Conservation (phyloP, 2,888 invertebrate species). For the Sminthurinus aureus region DNA sequence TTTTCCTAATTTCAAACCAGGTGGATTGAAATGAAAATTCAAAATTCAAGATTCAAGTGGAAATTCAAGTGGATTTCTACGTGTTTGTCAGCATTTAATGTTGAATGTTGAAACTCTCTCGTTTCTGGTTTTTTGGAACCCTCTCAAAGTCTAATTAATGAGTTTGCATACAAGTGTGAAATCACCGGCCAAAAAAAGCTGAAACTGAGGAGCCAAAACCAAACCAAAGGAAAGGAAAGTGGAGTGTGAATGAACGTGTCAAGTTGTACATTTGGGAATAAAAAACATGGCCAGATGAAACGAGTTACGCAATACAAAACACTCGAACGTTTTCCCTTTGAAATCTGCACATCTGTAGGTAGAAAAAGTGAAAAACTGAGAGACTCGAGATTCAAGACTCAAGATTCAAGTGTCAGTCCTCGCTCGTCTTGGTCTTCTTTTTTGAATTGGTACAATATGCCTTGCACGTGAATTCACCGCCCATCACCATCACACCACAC, state of each 20-base stretch:
- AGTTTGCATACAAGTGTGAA: too few relatives aligned
- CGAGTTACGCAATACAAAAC: slow-evolving; percentile 11
- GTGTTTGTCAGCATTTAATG: slow-evolving; percentile 11
- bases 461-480: not conserved
- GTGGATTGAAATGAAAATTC: not conserved
- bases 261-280: slow-evolving; percentile 31
- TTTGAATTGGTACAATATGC: not conserved
- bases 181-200: too few relatives aligned
- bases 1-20: not conserved
- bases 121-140: slow-evolving; percentile 11
- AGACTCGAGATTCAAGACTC: not conserved
- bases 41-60: not conserved
- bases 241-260: slow-evolving; percentile 34
- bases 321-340: not conserved
- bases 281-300: not conserved
- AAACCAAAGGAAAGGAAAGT: too few relatives aligned
- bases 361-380: not conserved
- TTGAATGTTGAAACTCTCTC: not conserved
- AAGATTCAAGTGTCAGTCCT: not conserved
- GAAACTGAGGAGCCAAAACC: too few relatives aligned
- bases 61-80: not conserved
- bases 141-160: slow-evolving; percentile 33
- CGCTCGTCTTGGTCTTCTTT: not conserved
- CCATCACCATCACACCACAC: not conserved
- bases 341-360: not conserved